These are phyloP conservation scores for Agriotes lineatus DNA, from an alignment of 2,888 invertebrate species.

Conservation along the genomic window DNA sequence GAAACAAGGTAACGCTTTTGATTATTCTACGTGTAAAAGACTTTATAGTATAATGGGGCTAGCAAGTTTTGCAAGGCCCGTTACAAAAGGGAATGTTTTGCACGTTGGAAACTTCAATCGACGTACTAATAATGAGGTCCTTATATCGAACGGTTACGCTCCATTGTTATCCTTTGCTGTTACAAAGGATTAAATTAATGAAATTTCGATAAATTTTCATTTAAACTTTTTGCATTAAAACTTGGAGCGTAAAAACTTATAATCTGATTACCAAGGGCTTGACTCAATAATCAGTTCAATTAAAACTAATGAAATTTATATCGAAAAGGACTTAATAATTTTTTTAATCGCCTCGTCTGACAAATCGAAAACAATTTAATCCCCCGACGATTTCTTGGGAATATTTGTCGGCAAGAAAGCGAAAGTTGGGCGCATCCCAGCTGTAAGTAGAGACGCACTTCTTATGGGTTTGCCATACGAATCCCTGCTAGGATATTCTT, in stretches of 20 bases:
- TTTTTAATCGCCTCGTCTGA: not conserved
- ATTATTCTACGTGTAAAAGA: not conserved
- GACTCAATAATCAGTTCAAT: conserved; percentile 37
- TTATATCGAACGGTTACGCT: conserved; percentile 36
- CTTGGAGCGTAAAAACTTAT: conserved; percentile 42
- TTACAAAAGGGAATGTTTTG: conserved; percentile 5
- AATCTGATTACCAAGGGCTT: conserved; percentile 34
- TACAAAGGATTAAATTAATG: conserved; percentile 45
- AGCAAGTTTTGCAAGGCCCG: not conserved
- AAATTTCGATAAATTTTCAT: conserved; percentile 42
- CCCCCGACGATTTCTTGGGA: not conserved
- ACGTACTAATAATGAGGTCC: conserved; percentile 29
- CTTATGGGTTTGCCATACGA: conserved; percentile 23
- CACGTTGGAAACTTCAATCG: conserved; percentile 28
- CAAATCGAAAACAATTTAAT: conserved; percentile 16
- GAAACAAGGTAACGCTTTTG: too few species aligned
- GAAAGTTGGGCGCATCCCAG: conserved; percentile 1
- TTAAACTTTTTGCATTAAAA: conserved; percentile 43
- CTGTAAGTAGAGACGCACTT: conserved; percentile 19
- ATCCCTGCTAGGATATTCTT: conserved; percentile 30
- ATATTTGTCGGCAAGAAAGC: not conserved
- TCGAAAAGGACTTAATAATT: not conserved
- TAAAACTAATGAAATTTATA: conserved; percentile 29
- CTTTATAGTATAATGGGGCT: not conserved
- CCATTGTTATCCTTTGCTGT: conserved; percentile 41